Evolutionary conservation across 2,113 vertebrate genomes (phyloP).

Genomic region (Leptodactylus fuscus): DNA sequence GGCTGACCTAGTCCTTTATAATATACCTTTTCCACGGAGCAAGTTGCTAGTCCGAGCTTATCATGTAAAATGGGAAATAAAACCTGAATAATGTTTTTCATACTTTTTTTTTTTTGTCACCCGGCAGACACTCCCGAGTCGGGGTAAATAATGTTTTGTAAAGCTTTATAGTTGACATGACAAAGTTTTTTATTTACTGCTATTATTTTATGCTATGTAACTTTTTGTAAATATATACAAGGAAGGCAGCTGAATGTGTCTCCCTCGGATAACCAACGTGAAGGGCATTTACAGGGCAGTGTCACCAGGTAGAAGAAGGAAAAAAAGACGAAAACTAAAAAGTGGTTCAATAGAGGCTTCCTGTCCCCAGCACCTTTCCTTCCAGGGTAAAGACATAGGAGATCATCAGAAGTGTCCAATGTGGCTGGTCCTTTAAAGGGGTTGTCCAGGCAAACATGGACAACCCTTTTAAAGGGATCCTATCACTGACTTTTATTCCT

Average conservation of each 20-base stretch:
- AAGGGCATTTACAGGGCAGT: slow-evolving; percentile 19
- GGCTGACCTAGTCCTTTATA: not conserved
- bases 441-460: too few species aligned
- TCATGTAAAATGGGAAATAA: too few species aligned
- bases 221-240: not conserved
- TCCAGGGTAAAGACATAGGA: too few species aligned
- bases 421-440: too few species aligned
- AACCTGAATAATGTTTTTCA: not conserved
- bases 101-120: not conserved
- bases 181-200: slow-evolving; percentile 28
- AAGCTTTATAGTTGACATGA: slow-evolving; percentile 7
- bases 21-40: not conserved
- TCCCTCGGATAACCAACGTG: not conserved
- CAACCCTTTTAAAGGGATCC: too few species aligned
- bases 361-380: not conserved
- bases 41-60: not conserved
- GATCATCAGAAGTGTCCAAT: too few species aligned
- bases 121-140: not conserved
- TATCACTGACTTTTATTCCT: too few species aligned
- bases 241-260: not conserved
- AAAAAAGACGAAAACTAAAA: not conserved
- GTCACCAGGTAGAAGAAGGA: not conserved
- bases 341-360: not conserved
- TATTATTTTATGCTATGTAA: slow-evolving; percentile 25
- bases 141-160: slow-evolving; percentile 17